Base-by-base conservation (phyloP, 2,888 invertebrate genomes). In the Acholoe squamosa region DNA sequence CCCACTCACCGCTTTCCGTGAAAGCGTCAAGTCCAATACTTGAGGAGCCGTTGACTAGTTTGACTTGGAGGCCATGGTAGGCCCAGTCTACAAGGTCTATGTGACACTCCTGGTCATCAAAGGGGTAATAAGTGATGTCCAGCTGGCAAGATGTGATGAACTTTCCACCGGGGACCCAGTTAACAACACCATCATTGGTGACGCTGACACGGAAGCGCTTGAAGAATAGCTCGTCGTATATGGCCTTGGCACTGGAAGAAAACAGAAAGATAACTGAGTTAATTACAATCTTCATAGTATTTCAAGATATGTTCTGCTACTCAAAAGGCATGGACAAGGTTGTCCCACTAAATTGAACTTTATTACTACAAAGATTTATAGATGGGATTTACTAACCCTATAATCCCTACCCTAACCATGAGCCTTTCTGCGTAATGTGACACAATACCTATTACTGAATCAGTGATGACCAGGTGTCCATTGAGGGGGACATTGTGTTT, bases 121-220 rank as follows among this genome's bases (percentile, higher is more conserved):
- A 93, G 0, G 93, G 93, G 89, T 93, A 93, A 84, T 90, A 93
- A 7, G 92, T 92, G 89, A 93, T 93, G 88, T 93, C 93, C 28
- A 93, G 91, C 61, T 93, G 92, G 88, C 93, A 93, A 25, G 91
- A 91, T 1, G 93, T 93, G 56, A 89, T 80, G 86, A 93, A 93
- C 43, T 93, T 92, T 0, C 93, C 93, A 0, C 93, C 93, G 1
- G 93, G 93, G 25, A 93, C 92, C 93, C 93, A 93, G 56, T 92
- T 90, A 33, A 93, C 91, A 3, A 89, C 54, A 0, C 93, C 93
- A 28, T 92, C 91, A 34, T 91, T 77, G 14, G 91, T 91, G 33
- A 93, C 91, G 19, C 91, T 91, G 25, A 93, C 93, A 28, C 92
- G 90, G 90, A 93, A 93, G 16, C 92, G 90, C 91, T 92, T 91